Evolutionary conservation across 2,797 vertebrate species (phyloP).

Genomic region (Rhyacichthys aspro): DNA sequence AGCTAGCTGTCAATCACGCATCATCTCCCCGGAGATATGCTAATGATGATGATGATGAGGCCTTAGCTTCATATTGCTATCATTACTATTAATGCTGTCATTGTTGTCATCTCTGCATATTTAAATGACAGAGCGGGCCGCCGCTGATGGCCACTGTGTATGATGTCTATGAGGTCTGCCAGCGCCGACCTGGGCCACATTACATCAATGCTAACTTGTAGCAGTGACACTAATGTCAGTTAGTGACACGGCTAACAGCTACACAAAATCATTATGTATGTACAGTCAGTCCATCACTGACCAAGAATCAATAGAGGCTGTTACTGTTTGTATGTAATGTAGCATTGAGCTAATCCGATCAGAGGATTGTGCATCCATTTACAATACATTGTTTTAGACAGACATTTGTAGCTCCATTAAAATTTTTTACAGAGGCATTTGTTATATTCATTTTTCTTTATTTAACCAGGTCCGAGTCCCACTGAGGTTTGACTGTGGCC

Average conservation of each 20-base stretch:
- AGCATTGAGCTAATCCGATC: not conserved
- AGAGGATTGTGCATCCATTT: conserved; percentile 1
- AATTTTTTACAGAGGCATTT: not conserved
- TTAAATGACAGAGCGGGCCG: conserved; percentile 65
- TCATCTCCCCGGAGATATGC: conserved; percentile 80
- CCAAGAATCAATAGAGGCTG: conserved; percentile 1
- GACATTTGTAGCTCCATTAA: not conserved
- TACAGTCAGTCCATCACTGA: conserved; percentile 11
- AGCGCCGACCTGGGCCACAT: conserved; percentile 36
- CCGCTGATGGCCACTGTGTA: conserved; percentile 40
- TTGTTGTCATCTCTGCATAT: conserved; percentile 76
- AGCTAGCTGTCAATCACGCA: conserved; percentile 81
- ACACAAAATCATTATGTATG: conserved; percentile 12
- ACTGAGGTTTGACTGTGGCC: conserved; percentile 1
- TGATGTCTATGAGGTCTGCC: conserved; percentile 47
- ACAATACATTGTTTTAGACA: not conserved
- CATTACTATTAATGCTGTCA: conserved; percentile 79
- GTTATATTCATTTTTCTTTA: conserved; percentile 7
- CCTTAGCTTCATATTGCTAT: conserved; percentile 74
- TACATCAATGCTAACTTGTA: conserved; percentile 53
- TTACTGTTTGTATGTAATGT: not conserved
- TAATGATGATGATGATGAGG: conserved; percentile 80
- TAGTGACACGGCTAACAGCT: conserved; percentile 30
- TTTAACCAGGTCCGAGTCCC: conserved; percentile 11
- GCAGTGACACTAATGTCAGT: conserved; percentile 41